A percentile compares a stretch with the other conserved stretches of the same genome.
phyloP scores from a whole-genome alignment of 2,888 invertebrate species.

The Cactoblastis cactorum region DNA sequence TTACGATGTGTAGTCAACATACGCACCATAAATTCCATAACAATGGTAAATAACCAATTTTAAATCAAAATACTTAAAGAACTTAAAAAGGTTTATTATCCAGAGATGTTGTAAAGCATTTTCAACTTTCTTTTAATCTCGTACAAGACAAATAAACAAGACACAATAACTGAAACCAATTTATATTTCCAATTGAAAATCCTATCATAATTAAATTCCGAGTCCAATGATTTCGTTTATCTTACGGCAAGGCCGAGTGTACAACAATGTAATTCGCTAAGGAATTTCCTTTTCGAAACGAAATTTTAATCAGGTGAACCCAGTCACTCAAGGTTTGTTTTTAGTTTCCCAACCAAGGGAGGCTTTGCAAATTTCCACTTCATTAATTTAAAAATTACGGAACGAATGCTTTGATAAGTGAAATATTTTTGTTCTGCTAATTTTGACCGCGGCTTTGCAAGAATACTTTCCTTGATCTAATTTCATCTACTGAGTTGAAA shows the following conservation, averaged over 20 bases:
- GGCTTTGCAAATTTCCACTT: constrained; percentile 69
- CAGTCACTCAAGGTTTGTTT: constrained; percentile 57
- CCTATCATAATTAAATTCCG: constrained; percentile 17
- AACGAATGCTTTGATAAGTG: background rate
- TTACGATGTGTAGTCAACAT: too few species aligned
- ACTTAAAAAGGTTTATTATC: background rate
- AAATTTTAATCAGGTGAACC: constrained; percentile 47
- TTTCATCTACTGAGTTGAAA: too few species aligned
- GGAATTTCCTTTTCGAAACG: constrained; percentile 13
- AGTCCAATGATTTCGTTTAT: constrained; percentile 10
- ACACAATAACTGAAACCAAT: constrained; percentile 14
- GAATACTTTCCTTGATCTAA: too few species aligned
- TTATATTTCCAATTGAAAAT: constrained; percentile 18
- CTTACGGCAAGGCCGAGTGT: constrained; percentile 14
- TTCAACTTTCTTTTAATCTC: constrained; percentile 6
- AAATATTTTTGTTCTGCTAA: background rate
- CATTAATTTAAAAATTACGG: constrained; percentile 46
- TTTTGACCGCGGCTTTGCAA: too few species aligned
- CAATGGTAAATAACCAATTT: too few species aligned
- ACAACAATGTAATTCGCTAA: constrained; percentile 4
- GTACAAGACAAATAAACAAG: constrained; percentile 10
- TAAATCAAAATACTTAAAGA: background rate
- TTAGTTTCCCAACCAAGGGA: constrained; percentile 33
- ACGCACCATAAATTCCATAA: too few species aligned
- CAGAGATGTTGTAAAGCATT: background rate